A percentile compares a stretch with the other conserved stretches of the same genome.
Conservation (phyloP, 2,797 vertebrate species). For the Zenarchopterus dispar region DNA sequence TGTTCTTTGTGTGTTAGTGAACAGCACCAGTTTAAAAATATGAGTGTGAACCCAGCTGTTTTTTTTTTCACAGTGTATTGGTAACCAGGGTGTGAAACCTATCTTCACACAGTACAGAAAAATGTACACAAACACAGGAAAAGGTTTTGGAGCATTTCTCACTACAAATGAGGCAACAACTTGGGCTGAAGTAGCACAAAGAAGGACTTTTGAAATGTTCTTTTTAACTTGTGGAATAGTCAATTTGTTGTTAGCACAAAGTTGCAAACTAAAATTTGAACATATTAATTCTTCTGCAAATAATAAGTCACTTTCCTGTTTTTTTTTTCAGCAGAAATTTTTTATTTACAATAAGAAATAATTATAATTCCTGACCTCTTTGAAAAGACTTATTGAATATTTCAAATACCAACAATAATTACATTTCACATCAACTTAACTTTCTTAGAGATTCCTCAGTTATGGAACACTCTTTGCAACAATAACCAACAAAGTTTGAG, state of each 20-base stretch:
- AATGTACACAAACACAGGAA: slow-evolving; percentile 6
- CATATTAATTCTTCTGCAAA: neutral
- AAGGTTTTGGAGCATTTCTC: slow-evolving; percentile 11
- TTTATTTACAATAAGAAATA: no score
- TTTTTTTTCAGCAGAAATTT: no score
- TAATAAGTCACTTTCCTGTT: no score
- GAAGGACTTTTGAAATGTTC: slow-evolving; percentile 9
- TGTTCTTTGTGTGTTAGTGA: slow-evolving; percentile 44
- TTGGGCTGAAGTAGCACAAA: slow-evolving; percentile 11
- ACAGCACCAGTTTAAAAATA: slow-evolving; percentile 17
- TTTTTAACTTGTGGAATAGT: neutral
- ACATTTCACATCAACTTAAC: no score
- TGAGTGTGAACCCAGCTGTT: slow-evolving; percentile 48
- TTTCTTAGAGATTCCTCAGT: no score
- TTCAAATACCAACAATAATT: no score
- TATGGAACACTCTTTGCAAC: no score
- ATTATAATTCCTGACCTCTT: no score
- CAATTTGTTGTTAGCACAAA: neutral
- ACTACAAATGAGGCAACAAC: neutral
- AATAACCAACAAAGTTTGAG: no score
- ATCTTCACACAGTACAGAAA: slow-evolving; percentile 22
- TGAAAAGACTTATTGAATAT: no score
- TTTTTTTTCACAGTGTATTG: slow-evolving; percentile 50
- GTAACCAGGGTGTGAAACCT: slow-evolving; percentile 51
- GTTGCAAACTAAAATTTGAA: neutral